These are phyloP conservation scores for Actias luna DNA, from an alignment of 2,888 invertebrate genomes.

Conservation along the genomic window DNA sequence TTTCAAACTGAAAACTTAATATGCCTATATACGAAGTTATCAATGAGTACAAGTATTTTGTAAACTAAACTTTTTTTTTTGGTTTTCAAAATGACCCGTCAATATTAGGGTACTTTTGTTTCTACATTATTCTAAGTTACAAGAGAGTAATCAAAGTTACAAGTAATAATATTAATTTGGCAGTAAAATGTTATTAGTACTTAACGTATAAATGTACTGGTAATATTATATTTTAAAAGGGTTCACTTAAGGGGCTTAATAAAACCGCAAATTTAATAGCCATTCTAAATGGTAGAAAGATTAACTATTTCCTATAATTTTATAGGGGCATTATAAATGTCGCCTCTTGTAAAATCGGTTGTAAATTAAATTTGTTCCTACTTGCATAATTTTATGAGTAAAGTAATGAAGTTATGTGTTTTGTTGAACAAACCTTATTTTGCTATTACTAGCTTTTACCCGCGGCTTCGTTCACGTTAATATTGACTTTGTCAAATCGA, in stretches of 20 bases:
- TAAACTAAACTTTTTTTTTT: no score
- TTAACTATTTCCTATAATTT: conserved; percentile 7
- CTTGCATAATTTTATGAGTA: background rate
- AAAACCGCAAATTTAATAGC: conserved; percentile 4
- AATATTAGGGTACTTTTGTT: no score
- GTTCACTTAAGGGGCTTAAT: background rate
- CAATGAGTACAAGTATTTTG: no score
- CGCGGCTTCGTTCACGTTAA: no score
- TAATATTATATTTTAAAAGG: background rate
- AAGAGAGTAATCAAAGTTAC: background rate
- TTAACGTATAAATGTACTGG: conserved; percentile 3
- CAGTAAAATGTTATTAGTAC: background rate
- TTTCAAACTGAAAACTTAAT: no score
- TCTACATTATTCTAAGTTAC: background rate
- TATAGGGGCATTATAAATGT: background rate
- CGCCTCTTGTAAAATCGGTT: background rate
- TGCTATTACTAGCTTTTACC: no score
- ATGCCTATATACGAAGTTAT: no score
- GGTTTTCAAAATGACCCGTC: no score
- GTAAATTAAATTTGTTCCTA: conserved; percentile 22
- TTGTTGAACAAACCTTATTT: no score
- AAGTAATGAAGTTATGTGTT: background rate
- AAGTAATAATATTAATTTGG: background rate
- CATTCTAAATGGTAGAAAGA: background rate
- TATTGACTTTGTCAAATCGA: no score